Conservation (phyloP, 2,888 invertebrate genomes). For the Diplolepis rosae region DNA sequence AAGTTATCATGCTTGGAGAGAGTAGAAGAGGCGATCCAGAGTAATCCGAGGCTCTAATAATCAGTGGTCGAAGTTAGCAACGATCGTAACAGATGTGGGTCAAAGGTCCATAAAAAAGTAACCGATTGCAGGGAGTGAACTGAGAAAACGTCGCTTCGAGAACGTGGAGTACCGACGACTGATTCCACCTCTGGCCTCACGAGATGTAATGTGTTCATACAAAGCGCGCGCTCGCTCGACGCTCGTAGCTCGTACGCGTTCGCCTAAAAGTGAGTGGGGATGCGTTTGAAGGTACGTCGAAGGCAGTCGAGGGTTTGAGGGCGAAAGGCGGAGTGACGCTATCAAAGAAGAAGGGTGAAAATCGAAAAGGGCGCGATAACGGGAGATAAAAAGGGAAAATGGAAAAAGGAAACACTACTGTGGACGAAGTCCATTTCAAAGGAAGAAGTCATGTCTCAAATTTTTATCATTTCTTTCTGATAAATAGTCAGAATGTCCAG, state of each 20-base stretch:
- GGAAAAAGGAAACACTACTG: background rate
- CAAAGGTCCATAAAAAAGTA: constrained; percentile 15
- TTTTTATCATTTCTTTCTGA: too few species aligned
- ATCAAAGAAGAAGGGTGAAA: background rate
- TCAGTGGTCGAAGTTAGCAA: constrained; percentile 13
- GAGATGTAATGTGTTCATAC: constrained; percentile 62
- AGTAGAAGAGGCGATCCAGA: constrained; percentile 5
- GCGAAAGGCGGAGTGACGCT: constrained; percentile 1
- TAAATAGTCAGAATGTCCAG: too few species aligned
- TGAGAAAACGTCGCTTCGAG: constrained; percentile 62
- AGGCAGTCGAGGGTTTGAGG: constrained; percentile 8
- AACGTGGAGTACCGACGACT: constrained; percentile 69
- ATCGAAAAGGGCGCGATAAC: background rate
- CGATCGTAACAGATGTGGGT: constrained; percentile 37
- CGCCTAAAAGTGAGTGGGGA: constrained; percentile 51
- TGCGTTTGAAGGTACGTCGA: constrained; percentile 37
- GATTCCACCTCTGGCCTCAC: constrained; percentile 36
- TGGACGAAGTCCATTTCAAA: too few species aligned
- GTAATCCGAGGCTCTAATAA: constrained; percentile 35
- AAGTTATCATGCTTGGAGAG: constrained; percentile 27
- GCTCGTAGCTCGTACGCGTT: constrained; percentile 64
- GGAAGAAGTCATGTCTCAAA: too few species aligned
- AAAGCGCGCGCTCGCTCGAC: constrained; percentile 68
- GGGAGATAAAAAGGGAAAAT: background rate
- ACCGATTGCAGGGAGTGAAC: constrained; percentile 32